phyloP scores from a whole-genome alignment of 2,888 invertebrate genomes.

The Hemaris fuciformis region DNA sequence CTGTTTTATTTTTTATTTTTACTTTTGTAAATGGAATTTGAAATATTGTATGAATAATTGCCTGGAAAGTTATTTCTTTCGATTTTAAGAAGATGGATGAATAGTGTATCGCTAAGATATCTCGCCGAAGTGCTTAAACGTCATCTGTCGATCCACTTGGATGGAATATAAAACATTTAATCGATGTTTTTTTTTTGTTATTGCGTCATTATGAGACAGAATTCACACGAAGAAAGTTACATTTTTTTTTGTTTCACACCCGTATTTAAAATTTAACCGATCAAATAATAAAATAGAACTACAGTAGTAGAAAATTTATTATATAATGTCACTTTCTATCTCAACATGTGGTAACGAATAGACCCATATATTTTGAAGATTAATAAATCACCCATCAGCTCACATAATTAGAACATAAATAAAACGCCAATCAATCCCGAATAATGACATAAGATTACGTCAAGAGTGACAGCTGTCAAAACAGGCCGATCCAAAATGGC shows the following conservation, averaged over 20 bases:
- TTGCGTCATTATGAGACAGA: no score
- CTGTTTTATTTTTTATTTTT: neutral
- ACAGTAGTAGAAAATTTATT: neutral
- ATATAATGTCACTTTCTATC: neutral
- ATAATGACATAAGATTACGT: constrained; percentile 7
- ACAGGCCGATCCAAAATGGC: constrained; percentile 22
- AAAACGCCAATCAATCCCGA: neutral
- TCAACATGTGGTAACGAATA: no score
- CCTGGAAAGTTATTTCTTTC: neutral
- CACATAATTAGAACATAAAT: constrained; percentile 5
- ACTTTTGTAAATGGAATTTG: neutral
- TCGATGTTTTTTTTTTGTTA: neutral
- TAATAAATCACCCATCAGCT: constrained; percentile 1
- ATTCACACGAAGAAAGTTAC: no score
- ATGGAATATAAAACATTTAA: neutral
- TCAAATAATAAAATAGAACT: neutral
- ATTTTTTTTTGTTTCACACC: no score
- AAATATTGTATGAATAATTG: neutral
- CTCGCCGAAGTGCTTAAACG: neutral
- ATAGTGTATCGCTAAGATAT: neutral
- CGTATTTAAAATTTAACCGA: no score
- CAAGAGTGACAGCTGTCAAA: constrained; percentile 40
- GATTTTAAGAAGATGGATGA: neutral
- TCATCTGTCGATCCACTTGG: neutral
- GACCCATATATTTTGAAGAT: neutral